Percentiles rank a stretch among this genome's conserved stretches.
These are phyloP conservation scores for Pyrrhosoma nymphula DNA, from an alignment of 2,888 invertebrate species.

Conservation along the genomic window DNA sequence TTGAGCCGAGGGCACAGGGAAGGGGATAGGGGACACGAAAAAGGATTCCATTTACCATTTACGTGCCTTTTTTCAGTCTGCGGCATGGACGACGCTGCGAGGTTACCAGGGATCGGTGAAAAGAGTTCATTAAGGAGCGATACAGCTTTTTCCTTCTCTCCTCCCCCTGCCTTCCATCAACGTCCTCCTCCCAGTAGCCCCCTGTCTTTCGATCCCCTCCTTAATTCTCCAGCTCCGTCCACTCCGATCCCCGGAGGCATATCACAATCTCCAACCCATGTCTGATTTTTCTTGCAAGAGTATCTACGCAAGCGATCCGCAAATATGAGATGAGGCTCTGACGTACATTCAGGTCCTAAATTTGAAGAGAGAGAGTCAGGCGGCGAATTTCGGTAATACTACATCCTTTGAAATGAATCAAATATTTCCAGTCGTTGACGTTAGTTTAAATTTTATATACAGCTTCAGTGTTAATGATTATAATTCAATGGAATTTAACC, in stretches of 20 bases:
- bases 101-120: constrained; percentile 50
- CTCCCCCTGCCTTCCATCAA: background rate
- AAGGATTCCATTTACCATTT: constrained; percentile 63
- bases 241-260: background rate
- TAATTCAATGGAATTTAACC: too few relatives aligned
- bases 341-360: too few relatives aligned
- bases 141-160: constrained; percentile 20
- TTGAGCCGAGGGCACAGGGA: background rate
- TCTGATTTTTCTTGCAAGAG: background rate
- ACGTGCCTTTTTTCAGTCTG: constrained; percentile 7
- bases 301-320: background rate
- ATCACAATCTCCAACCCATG: background rate
- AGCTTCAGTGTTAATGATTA: too few relatives aligned
- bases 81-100: constrained; percentile 40
- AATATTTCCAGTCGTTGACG: too few relatives aligned
- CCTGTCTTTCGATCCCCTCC: background rate
- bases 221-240: background rate
- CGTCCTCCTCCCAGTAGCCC: background rate
- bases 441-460: too few relatives aligned
- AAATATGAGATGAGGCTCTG: too few relatives aligned
- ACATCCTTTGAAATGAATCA: too few relatives aligned
- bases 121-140: constrained; percentile 63
- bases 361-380: too few relatives aligned
- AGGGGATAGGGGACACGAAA: background rate
- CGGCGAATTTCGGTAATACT: too few relatives aligned